Evolutionary conservation across 2,888 invertebrate species (phyloP).

Genomic region (Leptinotarsa haldemani): DNA sequence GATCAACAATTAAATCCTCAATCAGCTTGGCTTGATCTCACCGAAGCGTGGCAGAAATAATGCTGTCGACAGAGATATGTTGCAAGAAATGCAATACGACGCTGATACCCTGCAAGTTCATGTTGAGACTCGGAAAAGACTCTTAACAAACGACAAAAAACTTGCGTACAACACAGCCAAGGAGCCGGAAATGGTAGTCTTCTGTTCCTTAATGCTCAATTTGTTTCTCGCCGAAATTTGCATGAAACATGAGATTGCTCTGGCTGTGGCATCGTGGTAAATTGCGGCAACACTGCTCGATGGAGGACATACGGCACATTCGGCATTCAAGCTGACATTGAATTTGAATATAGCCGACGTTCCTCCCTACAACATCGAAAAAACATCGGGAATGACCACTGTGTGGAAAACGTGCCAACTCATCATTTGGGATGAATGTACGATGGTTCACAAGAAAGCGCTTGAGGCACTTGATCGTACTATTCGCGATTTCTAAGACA

Average conservation of each 20-base stretch:
- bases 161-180: too few species aligned
- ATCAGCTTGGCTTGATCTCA: too few species aligned
- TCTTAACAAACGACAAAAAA: too few species aligned
- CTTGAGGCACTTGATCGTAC: constrained; percentile 8
- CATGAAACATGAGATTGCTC: constrained; percentile 48
- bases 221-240: constrained; percentile 59
- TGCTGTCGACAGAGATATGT: not conserved
- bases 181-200: too few species aligned
- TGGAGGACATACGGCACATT: constrained; percentile 61
- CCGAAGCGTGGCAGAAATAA: too few species aligned
- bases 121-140: too few species aligned
- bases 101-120: too few species aligned
- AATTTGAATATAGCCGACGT: constrained; percentile 51
- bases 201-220: constrained; percentile 52
- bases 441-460: constrained; percentile 14
- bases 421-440: constrained; percentile 24
- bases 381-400: constrained; percentile 27
- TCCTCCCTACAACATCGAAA: constrained; percentile 56
- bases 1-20: not conserved
- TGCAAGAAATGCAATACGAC: not conserved
- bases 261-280: constrained; percentile 57
- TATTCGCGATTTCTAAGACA: not conserved
- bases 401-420: not conserved
- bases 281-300: constrained; percentile 65
- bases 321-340: constrained; percentile 59